These are phyloP conservation scores for Prionace glauca DNA, from an alignment of 2,797 vertebrate genomes.

Conservation along the genomic window DNA sequence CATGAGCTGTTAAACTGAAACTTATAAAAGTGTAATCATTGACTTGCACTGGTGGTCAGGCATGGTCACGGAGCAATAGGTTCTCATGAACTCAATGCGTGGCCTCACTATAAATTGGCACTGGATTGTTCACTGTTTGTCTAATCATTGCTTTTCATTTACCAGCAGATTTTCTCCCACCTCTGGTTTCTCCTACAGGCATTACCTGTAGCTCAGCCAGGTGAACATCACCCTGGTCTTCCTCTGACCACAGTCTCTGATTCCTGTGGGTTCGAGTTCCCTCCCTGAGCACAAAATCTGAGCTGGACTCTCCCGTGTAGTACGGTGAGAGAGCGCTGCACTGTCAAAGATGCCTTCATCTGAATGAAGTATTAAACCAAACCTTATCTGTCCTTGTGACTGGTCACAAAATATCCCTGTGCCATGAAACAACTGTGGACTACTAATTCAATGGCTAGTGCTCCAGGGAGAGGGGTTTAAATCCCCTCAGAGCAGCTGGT, in stretches of 20 bases:
- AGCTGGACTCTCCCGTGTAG: background rate
- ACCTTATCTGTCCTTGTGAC: background rate
- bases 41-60: background rate
- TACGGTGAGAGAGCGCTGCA: background rate
- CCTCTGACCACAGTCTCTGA: background rate
- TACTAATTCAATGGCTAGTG: too few species aligned
- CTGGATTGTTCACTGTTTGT: background rate
- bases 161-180: background rate
- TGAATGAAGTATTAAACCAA: background rate
- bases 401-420: background rate
- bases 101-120: background rate
- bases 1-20: background rate
- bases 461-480: too few species aligned
- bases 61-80: background rate
- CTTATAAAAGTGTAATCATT: background rate
- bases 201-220: background rate
- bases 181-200: background rate
- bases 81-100: background rate
- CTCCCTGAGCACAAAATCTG: background rate
- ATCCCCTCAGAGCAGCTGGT: too few species aligned
- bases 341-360: background rate
- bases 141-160: background rate
- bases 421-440: background rate
- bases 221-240: background rate
- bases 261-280: background rate